Conservation (phyloP, 2,113 vertebrate genomes). For the Spermophilus dauricus region DNA sequence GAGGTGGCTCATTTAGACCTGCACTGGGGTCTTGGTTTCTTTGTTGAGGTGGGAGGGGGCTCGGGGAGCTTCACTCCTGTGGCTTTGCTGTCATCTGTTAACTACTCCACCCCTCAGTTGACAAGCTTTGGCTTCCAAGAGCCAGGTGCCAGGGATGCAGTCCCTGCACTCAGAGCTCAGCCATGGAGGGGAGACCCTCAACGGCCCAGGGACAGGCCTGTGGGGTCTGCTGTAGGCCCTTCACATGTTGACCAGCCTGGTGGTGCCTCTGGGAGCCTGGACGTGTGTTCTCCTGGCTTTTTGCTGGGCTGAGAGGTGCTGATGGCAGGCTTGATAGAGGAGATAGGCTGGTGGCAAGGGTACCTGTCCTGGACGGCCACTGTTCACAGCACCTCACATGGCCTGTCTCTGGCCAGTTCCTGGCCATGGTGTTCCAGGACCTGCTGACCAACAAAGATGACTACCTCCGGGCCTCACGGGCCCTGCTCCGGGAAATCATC, state of each 20-base stretch:
- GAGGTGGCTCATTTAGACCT: not conserved
- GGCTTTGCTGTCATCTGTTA: not conserved
- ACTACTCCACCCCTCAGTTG: rapidly evolving
- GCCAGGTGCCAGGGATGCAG: not conserved
- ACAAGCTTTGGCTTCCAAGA: rapidly evolving
- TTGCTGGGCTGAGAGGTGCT: not conserved
- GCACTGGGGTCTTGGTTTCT: not conserved
- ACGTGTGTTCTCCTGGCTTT: rapidly evolving
- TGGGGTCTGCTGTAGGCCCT: not conserved
- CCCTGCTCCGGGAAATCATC: slow-evolving; percentile 97
- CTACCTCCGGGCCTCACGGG: slow-evolving; percentile 96
- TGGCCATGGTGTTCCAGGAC: slow-evolving; percentile 99
- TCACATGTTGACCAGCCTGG: rapidly evolving
- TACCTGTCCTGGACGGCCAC: rapidly evolving
- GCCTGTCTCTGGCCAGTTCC: slow-evolving; percentile 89
- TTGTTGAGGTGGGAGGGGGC: not conserved
- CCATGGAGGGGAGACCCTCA: rapidly evolving
- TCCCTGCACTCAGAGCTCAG: no score
- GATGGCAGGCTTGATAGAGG: not conserved
- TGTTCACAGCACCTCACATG: rapidly evolving
- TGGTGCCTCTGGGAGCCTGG: rapidly evolving
- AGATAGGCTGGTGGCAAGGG: rapidly evolving
- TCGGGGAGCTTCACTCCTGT: rapidly evolving
- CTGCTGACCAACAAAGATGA: slow-evolving; percentile 97
- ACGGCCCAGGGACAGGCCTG: not conserved